Evolutionary conservation across 2,888 invertebrate species (phyloP).

Genomic region (Nudaria mundana): DNA sequence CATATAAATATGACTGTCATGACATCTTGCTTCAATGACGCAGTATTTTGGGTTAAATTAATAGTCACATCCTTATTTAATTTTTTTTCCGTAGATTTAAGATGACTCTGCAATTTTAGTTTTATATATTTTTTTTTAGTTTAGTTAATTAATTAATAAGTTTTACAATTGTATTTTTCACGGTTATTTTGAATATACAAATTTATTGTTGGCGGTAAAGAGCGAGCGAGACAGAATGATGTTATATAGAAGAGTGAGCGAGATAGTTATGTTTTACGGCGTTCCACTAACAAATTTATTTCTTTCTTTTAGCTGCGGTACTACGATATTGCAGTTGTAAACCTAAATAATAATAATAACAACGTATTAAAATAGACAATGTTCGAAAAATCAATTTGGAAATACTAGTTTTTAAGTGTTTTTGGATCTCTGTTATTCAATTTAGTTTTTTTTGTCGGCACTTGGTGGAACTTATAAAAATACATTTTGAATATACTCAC

Average conservation of each 20-base stretch:
- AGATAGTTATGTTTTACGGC: too few species aligned
- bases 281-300: neutral
- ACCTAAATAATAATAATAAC: constrained; percentile 5
- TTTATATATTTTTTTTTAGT: constrained; percentile 4
- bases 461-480: too few species aligned
- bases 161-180: neutral
- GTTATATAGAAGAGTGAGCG: too few species aligned
- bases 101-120: constrained; percentile 17
- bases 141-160: constrained; percentile 2
- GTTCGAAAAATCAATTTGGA: neutral
- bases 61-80: constrained; percentile 68
- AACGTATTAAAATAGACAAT: constrained; percentile 5
- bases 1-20: too few species aligned
- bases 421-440: constrained; percentile 11
- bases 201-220: too few species aligned
- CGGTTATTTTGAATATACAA: neutral
- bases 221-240: too few species aligned
- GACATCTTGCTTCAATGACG: too few species aligned
- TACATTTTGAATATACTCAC: too few species aligned
- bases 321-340: constrained; percentile 69
- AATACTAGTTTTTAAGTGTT: neutral
- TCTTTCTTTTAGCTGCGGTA: constrained; percentile 61
- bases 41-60: too few species aligned
- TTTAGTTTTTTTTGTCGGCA: neutral
- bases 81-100: constrained; percentile 22